Conservation (phyloP, 1,140 invertebrate species). For the Bombus breviceps region DNA sequence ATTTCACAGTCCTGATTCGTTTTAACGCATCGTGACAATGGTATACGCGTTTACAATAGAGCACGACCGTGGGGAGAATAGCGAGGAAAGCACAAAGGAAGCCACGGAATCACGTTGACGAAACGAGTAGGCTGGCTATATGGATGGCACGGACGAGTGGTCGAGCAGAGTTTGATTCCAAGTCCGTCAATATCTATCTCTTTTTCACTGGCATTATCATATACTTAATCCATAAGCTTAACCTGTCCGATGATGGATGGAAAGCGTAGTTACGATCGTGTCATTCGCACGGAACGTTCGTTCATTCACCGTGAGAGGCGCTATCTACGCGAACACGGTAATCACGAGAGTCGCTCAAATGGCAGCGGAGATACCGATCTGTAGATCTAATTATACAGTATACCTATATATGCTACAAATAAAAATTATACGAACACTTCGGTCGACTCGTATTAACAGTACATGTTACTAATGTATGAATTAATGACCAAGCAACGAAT, state of each 20-base stretch:
- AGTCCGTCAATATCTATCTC: too few relatives aligned
- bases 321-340: not conserved
- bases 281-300: conserved; percentile 2
- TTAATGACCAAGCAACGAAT: fast-evolving
- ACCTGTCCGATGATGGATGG: not conserved
- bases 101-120: not conserved
- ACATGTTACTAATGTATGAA: not conserved
- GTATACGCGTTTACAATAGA: not conserved
- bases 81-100: not conserved
- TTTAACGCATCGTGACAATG: not conserved
- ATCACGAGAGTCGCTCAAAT: not conserved
- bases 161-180: not conserved
- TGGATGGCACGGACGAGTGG: not conserved
- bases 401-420: too few relatives aligned
- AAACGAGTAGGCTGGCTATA: not conserved
- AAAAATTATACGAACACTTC: not conserved
- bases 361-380: not conserved
- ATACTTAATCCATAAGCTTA: not conserved
- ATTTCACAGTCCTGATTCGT: not conserved
- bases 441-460: too few relatives aligned
- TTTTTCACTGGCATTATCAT: conserved; percentile 8
- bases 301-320: not conserved
- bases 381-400: not conserved
- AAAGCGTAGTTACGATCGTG: not conserved
- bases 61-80: not conserved